Conservation (phyloP, 2,113 vertebrate species). For the Odocoileus virginianus region DNA sequence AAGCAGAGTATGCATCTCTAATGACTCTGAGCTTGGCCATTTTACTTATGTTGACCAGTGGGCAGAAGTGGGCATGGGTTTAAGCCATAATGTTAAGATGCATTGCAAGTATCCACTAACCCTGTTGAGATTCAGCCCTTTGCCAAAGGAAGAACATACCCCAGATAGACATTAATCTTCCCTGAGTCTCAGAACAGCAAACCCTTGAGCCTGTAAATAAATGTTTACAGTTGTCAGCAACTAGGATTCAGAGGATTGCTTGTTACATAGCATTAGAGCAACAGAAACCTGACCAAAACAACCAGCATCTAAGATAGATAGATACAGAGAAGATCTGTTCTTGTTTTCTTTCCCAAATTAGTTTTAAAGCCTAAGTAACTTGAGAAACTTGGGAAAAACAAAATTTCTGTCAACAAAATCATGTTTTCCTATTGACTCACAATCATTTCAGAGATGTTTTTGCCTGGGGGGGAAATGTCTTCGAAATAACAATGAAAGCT, state of each 20-base stretch:
- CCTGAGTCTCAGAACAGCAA: background rate
- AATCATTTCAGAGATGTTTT: constrained; percentile 5
- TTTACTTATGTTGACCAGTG: background rate
- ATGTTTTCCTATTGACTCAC: background rate
- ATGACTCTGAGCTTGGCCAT: background rate
- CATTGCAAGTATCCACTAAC: background rate
- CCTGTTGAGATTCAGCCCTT: background rate
- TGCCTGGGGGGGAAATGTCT: background rate
- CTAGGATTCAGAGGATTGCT: background rate
- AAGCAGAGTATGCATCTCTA: background rate
- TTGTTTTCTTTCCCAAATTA: background rate
- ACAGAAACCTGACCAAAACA: background rate
- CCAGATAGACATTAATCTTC: background rate
- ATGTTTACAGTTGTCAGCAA: background rate
- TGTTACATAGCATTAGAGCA: background rate
- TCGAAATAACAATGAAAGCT: background rate
- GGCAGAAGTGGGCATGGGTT: background rate
- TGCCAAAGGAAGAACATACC: background rate
- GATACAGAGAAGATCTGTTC: background rate
- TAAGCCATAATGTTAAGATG: background rate
- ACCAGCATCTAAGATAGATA: background rate
- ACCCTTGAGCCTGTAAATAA: background rate
- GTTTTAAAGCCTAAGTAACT: background rate
- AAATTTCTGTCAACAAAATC: background rate
- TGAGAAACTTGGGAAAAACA: background rate